Evolutionary conservation across 2,888 invertebrate genomes (phyloP).

Genomic region (Machimus rusticus): DNA sequence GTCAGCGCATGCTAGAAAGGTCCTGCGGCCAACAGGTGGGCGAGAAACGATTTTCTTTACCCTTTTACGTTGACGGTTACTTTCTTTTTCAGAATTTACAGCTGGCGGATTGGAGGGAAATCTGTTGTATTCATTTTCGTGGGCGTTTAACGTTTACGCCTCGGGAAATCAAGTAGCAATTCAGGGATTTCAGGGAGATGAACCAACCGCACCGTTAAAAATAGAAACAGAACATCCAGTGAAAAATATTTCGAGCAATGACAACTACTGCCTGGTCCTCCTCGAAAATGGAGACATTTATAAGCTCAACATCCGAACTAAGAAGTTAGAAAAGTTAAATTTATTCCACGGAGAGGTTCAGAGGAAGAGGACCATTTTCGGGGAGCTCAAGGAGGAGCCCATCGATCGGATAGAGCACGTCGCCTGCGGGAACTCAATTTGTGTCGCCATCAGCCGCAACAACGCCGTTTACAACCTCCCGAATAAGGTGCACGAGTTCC

Average conservation of each 20-base stretch:
- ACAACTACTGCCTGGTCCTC: slow-evolving; percentile 56
- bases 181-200: slow-evolving; percentile 52
- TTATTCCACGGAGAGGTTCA: slow-evolving; percentile 35
- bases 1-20: slow-evolving; percentile 48
- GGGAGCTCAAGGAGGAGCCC: slow-evolving; percentile 45
- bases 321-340: slow-evolving; percentile 41
- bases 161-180: slow-evolving; percentile 50
- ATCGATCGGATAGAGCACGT: slow-evolving; percentile 60
- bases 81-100: slow-evolving; percentile 41
- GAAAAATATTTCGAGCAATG: slow-evolving; percentile 53
- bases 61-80: neutral
- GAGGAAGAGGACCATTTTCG: slow-evolving; percentile 55
- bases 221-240: slow-evolving; percentile 51
- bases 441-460: slow-evolving; percentile 61
- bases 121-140: slow-evolving; percentile 50
- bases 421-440: slow-evolving; percentile 63
- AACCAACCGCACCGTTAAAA: slow-evolving; percentile 46
- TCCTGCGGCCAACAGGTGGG: slow-evolving; percentile 44
- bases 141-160: slow-evolving; percentile 56
- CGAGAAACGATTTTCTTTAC: neutral
- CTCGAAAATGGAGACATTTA: slow-evolving; percentile 55
- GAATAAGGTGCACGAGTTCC: slow-evolving; percentile 65
- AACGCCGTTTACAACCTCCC: slow-evolving; percentile 72
- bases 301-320: slow-evolving; percentile 49
- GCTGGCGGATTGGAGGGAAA: neutral